phyloP scores from a whole-genome alignment of 2,888 invertebrate genomes.

The Gastracanthus pulcherrimus region DNA sequence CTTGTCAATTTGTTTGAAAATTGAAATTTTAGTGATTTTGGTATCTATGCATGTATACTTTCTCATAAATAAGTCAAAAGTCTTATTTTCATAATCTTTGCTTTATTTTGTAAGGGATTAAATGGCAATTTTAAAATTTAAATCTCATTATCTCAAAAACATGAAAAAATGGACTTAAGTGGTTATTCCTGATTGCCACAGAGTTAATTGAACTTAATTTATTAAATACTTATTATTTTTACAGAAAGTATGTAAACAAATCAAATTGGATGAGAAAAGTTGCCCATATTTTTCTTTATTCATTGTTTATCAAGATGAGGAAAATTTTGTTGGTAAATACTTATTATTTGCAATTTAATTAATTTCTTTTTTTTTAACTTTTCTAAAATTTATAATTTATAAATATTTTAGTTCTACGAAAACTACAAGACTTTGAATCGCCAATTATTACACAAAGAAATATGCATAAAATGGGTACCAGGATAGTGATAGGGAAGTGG shows the following conservation, averaged over 20 bases:
- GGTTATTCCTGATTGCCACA: no score
- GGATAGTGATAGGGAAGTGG: conserved; percentile 93
- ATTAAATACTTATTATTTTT: conserved; percentile 64
- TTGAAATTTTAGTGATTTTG: no score
- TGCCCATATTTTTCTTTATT: conserved; percentile 94
- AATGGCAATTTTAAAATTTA: no score
- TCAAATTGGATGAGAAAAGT: conserved; percentile 89
- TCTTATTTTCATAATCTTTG: no score
- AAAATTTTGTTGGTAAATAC: conserved; percentile 78
- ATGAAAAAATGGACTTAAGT: no score
- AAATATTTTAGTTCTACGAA: conserved; percentile 88
- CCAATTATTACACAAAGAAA: conserved; percentile 94
- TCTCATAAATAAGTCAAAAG: no score
- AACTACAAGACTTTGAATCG: conserved; percentile 97
- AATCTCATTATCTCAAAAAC: no score
- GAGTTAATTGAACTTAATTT: no score
- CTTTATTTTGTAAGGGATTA: no score
- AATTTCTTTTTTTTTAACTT: not conserved
- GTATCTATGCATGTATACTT: no score
- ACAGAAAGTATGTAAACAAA: conserved; percentile 88
- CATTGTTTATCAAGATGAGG: conserved; percentile 87
- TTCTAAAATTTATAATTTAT: conserved; percentile 18
- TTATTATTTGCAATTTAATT: conserved; percentile 4
- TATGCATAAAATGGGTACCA: conserved; percentile 83
- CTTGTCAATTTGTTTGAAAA: no score